Evolutionary conservation across 2,113 vertebrate species (phyloP), one percentile per base, ranked within the genome.

Genomic region (Barnardius zonarius): DNA sequence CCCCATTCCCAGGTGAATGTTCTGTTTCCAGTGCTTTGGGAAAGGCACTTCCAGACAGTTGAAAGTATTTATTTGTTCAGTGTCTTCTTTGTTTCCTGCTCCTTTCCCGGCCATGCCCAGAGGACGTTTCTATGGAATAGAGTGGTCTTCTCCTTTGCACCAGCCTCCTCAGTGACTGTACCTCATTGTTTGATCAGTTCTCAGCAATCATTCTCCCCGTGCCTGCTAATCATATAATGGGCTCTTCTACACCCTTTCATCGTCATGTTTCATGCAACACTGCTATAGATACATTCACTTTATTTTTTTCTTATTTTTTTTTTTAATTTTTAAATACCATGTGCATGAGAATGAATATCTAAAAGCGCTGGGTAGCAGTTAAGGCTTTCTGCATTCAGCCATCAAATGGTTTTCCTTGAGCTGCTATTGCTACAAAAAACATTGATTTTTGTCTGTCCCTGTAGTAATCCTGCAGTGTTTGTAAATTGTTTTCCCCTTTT

Each of bases 1-100:
- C 7, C 1, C 18, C 61, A 4, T 75, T 64, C 64, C 77, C 74
- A 86, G 85, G 80, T 96, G 72, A 55, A 74, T 61, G 43, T 83
- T 93, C 90, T 96, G 55, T 88, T 92, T 90, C 64, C 48, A 57
- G 76, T 72, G 55, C 51, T 88, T 46, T 92, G 86, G 46, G 48
- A 88, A 64, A 83, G 68, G 30, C 83, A 61, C 70, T 90, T 94
- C 31, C 55, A 86, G 24, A 43, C 11, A 86, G 43, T 64, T 93
- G 66, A 86, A 57, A 55, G 64, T 82, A 79, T 87, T 64, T 95
- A 74, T 93, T 95, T 95, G 72, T 93, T 90, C 92, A 86, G 88
- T 57, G 49, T 78, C 48, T 14, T 93, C 80, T 96, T 95, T 96
- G 90, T 95, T 96, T 95, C 91, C 94, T 96, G 66, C 33, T 84